phyloP scores from a whole-genome alignment of 2,113 vertebrate genomes.

The Cololabis saira region DNA sequence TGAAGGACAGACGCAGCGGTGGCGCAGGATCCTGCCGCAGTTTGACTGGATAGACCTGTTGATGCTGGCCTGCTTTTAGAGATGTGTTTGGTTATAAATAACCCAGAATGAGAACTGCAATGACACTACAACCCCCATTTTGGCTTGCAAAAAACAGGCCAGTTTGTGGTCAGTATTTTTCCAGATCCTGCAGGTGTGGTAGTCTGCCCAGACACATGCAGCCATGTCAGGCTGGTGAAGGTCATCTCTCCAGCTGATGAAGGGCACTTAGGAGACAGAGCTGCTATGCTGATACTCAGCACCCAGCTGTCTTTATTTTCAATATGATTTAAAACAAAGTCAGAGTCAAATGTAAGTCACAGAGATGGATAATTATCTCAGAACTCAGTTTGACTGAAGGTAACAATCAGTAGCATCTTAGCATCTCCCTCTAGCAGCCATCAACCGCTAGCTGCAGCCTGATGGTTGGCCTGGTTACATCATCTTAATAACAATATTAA shows the following conservation, averaged over 20 bases:
- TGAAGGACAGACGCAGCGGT: slow-evolving; percentile 26
- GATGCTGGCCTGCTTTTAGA: slow-evolving; percentile 22
- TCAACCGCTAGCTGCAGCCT: no score
- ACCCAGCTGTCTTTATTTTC: not conserved
- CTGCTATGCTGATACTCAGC: slow-evolving; percentile 19
- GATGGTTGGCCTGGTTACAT: not conserved
- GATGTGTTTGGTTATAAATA: not conserved
- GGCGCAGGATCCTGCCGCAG: slow-evolving; percentile 65
- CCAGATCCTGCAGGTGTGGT: slow-evolving; percentile 13
- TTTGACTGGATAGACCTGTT: slow-evolving; percentile 63
- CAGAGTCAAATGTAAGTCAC: not conserved
- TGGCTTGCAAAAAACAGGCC: no score
- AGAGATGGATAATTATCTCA: not conserved
- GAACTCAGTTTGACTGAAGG: not conserved
- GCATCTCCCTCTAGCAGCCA: not conserved
- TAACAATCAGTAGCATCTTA: not conserved
- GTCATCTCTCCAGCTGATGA: slow-evolving; percentile 52
- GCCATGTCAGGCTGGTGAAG: slow-evolving; percentile 55
- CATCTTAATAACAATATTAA: no score
- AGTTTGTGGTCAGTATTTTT: not conserved
- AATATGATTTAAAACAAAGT: not conserved
- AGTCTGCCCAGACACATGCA: not conserved
- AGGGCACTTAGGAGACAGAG: slow-evolving; percentile 56
- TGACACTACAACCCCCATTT: not conserved
- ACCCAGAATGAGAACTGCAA: no score